Evolutionary conservation across 2,113 vertebrate species (phyloP), one percentile per base, ranked within the genome.

Genomic region (Datnioides undecimradiatus): DNA sequence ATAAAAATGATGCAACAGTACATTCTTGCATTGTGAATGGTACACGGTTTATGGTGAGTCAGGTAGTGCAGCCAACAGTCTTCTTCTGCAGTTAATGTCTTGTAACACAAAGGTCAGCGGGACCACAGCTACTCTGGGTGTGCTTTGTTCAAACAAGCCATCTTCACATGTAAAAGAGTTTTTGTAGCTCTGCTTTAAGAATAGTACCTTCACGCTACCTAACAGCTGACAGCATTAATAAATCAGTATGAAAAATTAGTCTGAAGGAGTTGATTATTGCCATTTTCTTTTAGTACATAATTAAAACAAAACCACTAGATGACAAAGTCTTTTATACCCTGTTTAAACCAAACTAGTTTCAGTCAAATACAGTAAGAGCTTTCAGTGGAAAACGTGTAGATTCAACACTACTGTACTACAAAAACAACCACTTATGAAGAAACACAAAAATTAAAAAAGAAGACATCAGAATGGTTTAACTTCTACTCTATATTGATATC

Each of bases 291-390:
- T 86, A 95, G 94, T 86, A 95, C 96, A 92, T 74, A 83, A 97
- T 96, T 95, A 96, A 96, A 96, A 97, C 94, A 95, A 90, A 84
- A 94, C 95, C 91, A 92, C 93, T 94, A 92, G 93, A 95, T 96
- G 96, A 95, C 95, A 94, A 49, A 77, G 95, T 94, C 94, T 95
- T 95, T 95, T 92, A 96, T 97, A 99, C 98, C 98, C 98, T 99
- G 98, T 99, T 96, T 97, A 93, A 92, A 94, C 94, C 93, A 92
- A 88, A 76, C 87, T 68, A 90, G 85, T 91, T 91, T 91, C 87
- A 92, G 80, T 92, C 86, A 81, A 80, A 91, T 89, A 89, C 90
- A 91, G 95, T 81, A 94, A 52, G 82, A 96, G 95, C 94, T 96
- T 94, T 93, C 90, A 93, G 91, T 92, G 81, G 85, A 82, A 91